Evolutionary conservation across 1,140 invertebrate species (phyloP).

Genomic region (Andricus grossulariae): DNA sequence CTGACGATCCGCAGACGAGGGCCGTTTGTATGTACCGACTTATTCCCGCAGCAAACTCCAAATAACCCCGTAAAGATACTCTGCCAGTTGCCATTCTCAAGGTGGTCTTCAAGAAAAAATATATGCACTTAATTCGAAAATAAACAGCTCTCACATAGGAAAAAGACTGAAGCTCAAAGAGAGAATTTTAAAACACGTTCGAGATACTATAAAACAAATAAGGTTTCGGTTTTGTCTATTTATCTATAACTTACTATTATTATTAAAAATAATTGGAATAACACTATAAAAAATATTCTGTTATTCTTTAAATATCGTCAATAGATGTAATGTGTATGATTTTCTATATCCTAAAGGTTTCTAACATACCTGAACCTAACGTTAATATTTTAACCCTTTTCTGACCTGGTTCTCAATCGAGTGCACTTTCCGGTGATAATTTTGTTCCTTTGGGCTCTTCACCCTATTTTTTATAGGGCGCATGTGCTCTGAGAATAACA

Average conservation of each 20-base stretch:
- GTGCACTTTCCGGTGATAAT: slow-evolving; percentile 45
- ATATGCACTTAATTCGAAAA: background rate
- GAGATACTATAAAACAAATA: too few relatives aligned
- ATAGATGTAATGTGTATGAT: background rate
- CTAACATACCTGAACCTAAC: slow-evolving; percentile 32
- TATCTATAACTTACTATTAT: background rate
- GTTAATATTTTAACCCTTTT: slow-evolving; percentile 41
- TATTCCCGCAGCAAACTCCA: slow-evolving; percentile 21
- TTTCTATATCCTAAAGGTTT: slow-evolving; percentile 1
- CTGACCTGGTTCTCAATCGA: slow-evolving; percentile 40
- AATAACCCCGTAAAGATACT: slow-evolving; percentile 31
- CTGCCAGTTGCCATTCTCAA: slow-evolving; percentile 26
- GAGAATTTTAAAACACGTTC: too few relatives aligned
- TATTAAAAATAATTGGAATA: background rate
- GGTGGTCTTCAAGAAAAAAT: slow-evolving; percentile 19
- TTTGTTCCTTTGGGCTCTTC: background rate
- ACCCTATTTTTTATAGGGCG: background rate
- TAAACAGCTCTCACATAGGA: too few relatives aligned
- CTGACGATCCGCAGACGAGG: slow-evolving; percentile 25
- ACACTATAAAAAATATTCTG: background rate
- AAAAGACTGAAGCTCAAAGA: too few relatives aligned
- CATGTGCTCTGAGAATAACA: slow-evolving; percentile 18
- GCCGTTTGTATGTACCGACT: background rate
- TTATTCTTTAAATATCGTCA: too few relatives aligned
- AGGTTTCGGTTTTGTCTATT: too few relatives aligned